Evolutionary conservation across 2,113 vertebrate genomes (phyloP).

Genomic region (Paratilapia polleni): DNA sequence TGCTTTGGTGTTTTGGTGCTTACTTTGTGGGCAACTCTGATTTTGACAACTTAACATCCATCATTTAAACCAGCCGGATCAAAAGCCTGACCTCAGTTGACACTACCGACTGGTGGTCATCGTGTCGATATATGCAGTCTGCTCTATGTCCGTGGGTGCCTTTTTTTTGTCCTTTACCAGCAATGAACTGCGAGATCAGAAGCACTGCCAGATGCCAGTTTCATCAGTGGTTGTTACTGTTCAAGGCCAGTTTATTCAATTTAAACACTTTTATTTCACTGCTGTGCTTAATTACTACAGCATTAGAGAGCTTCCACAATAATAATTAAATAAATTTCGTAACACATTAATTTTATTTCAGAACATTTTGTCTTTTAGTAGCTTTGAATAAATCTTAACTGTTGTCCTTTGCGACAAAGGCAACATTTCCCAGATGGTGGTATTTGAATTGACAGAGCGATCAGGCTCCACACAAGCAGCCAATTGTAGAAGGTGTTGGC

Average conservation of each 20-base stretch:
- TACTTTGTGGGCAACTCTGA: neutral
- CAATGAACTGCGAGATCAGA: neutral
- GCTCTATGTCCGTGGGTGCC: neutral
- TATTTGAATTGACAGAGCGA: neutral
- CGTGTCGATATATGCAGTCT: neutral
- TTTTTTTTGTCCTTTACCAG: neutral
- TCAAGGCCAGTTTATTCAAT: neutral
- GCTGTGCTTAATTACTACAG: neutral
- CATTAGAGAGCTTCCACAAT: neutral
- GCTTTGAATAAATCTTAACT: neutral
- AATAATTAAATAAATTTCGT: neutral
- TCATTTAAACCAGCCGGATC: neutral
- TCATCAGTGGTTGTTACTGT: neutral
- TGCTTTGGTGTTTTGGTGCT: neutral
- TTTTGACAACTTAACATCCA: neutral
- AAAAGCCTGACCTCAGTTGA: neutral
- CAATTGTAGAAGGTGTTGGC: constrained; percentile 2
- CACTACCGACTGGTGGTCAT: neutral
- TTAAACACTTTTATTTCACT: neutral
- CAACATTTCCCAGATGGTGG: neutral
- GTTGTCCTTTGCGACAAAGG: neutral
- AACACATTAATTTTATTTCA: neutral
- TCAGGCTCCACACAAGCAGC: neutral
- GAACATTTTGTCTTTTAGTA: neutral
- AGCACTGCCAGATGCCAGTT: neutral